Percentiles rank a stretch among this genome's conserved stretches.
phyloP scores from a whole-genome alignment of 92 coral and sea anemone species.

The Phenganax marumi region DNA sequence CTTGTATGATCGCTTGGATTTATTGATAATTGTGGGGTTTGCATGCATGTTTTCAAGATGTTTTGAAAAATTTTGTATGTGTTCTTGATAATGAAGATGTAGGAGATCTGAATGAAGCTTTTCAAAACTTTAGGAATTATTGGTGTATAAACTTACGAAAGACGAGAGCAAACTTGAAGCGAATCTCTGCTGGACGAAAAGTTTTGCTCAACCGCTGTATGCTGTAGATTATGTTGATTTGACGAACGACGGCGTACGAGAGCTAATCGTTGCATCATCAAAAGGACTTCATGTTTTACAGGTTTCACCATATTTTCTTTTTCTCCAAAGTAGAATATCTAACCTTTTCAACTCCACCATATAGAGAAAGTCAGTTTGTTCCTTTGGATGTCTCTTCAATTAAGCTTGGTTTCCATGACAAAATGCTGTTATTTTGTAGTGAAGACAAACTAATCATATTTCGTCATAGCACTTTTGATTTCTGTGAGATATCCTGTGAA shows the following conservation, averaged over 20 bases:
- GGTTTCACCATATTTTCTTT: constrained; percentile 46
- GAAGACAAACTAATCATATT: too few species aligned
- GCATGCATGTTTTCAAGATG: too few species aligned
- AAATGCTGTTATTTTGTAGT: too few species aligned
- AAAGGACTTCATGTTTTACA: constrained; percentile 86
- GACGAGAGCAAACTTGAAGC: constrained; percentile 50
- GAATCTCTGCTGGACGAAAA: constrained; percentile 69
- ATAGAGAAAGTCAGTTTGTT: too few species aligned
- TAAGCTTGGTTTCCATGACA: too few species aligned
- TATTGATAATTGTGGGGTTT: too few species aligned
- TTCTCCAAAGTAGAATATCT: neutral
- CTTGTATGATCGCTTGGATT: too few species aligned
- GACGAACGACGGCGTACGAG: constrained; percentile 87
- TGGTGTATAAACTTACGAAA: constrained; percentile 59
- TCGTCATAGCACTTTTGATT: too few species aligned
- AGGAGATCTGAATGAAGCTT: neutral
- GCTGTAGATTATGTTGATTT: constrained; percentile 83
- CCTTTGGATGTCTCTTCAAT: too few species aligned
- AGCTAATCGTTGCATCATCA: constrained; percentile 76
- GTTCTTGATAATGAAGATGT: too few species aligned
- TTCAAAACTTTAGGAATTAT: constrained; percentile 51
- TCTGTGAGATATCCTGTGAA: too few species aligned
- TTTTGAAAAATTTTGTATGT: too few species aligned
- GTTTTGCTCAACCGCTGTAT: constrained; percentile 86
- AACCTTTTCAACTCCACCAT: neutral